Base-by-base conservation (phyloP, 2,113 vertebrate genomes). In the Misgurnus mizolepis region DNA sequence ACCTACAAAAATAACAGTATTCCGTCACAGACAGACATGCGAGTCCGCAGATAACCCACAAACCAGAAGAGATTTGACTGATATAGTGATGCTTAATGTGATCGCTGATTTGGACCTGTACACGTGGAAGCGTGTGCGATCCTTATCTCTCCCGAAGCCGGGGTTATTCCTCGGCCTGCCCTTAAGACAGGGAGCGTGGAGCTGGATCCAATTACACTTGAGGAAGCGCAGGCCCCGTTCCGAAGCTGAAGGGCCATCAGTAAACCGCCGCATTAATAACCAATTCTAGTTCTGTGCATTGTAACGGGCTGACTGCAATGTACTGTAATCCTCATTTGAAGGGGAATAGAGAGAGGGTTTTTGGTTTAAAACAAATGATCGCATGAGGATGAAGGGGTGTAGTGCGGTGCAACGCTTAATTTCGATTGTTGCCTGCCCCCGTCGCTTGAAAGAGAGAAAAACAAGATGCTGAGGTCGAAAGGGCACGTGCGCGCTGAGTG, bases 241-340 rank as follows among this genome's bases (percentile, higher is more conserved):
- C 87, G 86, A 90, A 79, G 92, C 92, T 94, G 95, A 95, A 94
- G 95, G 93, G 91, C 93, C 94, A 92, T 95, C 95, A 91, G 93
- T 93, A 94, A 91, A 90, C 91, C 88, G 89, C 88, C 88, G 91
- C 93, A 95, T 95, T 94, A 96, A 96, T 96, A 95, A 95, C 91
- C 93, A 90, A 90, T 89, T 69, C 86, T 93, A 92, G 93, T 92
- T 89, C 95, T 95, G 94, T 86, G 91, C 91, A 95, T 94, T 95
- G 94, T 95, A 95, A 95, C 94, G 93, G 94, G 94, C 95, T 94
- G 93, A 90, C 92, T 90, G 93, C 93, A 95, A 94, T 94, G 93
- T 94, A 94, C 93, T 92, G 92, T 95, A 95, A 95, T 93, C 94
- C 95, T 93, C 91, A 90, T 61, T 27, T 62, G 64, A 80, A 67